A percentile compares a stretch with the other conserved stretches of the same genome.
Conservation (phyloP, 2,888 invertebrate genomes). For the Nezara viridula region DNA sequence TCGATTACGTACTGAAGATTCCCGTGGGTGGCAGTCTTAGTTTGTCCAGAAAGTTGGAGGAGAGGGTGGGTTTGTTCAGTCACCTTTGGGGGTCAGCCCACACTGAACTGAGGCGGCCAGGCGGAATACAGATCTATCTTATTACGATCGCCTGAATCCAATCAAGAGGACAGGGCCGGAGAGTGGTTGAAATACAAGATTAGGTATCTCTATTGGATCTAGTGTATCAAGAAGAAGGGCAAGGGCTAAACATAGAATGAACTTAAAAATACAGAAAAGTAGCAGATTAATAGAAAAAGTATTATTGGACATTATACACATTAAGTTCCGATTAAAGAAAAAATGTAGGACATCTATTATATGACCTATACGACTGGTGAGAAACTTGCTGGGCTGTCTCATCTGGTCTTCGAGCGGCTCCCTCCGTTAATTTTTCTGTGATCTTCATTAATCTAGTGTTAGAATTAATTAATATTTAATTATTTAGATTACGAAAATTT, state of each 20-base stretch:
- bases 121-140: constrained; percentile 9
- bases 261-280: not conserved
- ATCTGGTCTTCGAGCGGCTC: too few species aligned
- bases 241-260: not conserved
- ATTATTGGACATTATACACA: too few species aligned
- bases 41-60: not conserved
- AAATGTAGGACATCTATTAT: too few species aligned
- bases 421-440: too few species aligned
- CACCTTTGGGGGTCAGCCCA: not conserved
- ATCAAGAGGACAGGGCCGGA: not conserved
- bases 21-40: not conserved
- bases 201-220: not conserved
- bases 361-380: too few species aligned
- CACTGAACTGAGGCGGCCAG: not conserved
- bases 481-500: too few species aligned
- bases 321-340: too few species aligned
- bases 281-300: not conserved
- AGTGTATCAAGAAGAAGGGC: not conserved
- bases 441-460: too few species aligned
- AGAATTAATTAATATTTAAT: too few species aligned
- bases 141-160: not conserved
- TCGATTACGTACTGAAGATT: not conserved
- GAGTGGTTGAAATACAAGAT: not conserved
- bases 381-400: too few species aligned
- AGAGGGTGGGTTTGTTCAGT: not conserved